phyloP scores from a whole-genome alignment of 2,113 vertebrate species.

The Cavia porcellus region DNA sequence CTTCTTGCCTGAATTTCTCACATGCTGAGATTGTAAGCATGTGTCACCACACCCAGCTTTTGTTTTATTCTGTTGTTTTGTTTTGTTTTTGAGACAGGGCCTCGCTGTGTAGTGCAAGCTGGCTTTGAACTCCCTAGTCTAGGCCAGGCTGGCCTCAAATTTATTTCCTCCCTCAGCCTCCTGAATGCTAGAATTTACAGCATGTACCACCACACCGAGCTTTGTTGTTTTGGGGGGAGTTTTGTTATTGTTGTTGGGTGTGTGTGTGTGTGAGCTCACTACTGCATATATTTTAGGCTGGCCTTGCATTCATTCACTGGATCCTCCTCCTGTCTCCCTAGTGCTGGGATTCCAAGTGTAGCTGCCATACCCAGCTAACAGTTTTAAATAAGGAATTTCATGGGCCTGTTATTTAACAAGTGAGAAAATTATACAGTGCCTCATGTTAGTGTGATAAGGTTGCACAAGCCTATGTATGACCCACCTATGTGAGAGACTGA shows the following conservation, averaged over 20 bases:
- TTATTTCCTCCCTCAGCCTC: not conserved
- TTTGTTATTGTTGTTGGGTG: not conserved
- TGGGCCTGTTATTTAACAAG: not conserved
- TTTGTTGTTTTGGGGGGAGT: not conserved
- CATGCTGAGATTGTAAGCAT: not conserved
- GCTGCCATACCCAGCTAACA: not conserved
- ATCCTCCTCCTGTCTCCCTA: not conserved
- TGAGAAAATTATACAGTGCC: not conserved
- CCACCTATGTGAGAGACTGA: not conserved
- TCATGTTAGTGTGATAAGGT: not conserved
- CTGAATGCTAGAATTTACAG: not conserved
- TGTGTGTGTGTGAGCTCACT: not conserved
- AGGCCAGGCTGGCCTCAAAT: too few species aligned
- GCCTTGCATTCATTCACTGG: too few species aligned
- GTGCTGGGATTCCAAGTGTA: not conserved
- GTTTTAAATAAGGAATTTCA: not conserved
- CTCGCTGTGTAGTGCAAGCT: too few species aligned
- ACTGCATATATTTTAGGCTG: not conserved
- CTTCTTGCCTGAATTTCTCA: not conserved
- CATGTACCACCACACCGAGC: not conserved
- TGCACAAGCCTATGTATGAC: not conserved
- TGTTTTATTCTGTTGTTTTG: too few species aligned
- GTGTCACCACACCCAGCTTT: not conserved
- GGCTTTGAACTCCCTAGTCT: too few species aligned
- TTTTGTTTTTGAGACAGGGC: too few species aligned